phyloP scores from a whole-genome alignment of 2,888 invertebrate genomes.

The Seladonia tumulorum region DNA sequence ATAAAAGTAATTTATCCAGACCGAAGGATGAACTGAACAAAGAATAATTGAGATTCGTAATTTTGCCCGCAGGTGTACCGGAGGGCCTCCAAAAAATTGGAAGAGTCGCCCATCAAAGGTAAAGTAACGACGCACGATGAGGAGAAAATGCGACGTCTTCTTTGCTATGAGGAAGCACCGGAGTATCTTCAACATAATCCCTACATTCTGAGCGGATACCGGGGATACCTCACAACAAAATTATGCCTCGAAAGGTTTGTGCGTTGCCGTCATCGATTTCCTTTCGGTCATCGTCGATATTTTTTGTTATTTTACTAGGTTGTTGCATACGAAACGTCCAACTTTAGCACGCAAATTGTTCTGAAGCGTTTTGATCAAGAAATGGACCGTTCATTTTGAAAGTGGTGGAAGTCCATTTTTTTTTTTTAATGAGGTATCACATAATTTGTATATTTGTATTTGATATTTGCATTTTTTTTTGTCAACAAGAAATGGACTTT shows the following conservation, averaged over 20 bases:
- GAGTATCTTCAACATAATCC: conserved; percentile 94
- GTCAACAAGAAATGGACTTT: too few relatives aligned
- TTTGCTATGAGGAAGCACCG: conserved; percentile 88
- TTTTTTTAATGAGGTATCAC: too few relatives aligned
- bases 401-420: too few relatives aligned
- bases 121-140: conserved; percentile 78
- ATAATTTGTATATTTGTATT: too few relatives aligned
- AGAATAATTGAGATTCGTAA: not conserved
- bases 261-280: not conserved
- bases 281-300: not conserved
- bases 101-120: conserved; percentile 75
- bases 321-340: not conserved
- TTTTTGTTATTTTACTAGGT: not conserved
- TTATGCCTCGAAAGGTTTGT: conserved; percentile 93
- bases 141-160: conserved; percentile 80
- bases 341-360: not conserved
- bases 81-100: conserved; percentile 49
- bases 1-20: not conserved
- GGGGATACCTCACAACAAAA: conserved; percentile 92
- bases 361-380: too few relatives aligned
- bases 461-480: too few relatives aligned
- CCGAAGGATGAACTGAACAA: not conserved
- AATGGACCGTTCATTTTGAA: too few relatives aligned
- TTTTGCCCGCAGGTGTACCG: conserved; percentile 25
- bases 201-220: conserved; percentile 93